Evolutionary conservation across 2,113 vertebrate genomes (phyloP).

Genomic region (Phaetusa simplex): DNA sequence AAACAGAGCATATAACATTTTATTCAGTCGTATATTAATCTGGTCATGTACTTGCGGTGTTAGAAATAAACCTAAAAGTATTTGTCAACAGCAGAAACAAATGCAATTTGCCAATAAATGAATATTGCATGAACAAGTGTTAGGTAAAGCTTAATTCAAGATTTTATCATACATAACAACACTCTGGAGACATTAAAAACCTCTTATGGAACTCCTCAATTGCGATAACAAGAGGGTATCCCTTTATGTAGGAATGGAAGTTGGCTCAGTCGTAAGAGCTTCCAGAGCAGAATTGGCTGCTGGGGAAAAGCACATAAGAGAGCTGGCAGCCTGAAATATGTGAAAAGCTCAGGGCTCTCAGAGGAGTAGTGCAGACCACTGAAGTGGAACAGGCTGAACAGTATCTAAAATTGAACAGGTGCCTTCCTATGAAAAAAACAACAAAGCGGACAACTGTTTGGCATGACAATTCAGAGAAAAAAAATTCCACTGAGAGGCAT

Average conservation of each 20-base stretch:
- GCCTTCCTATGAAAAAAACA: slow-evolving; percentile 20
- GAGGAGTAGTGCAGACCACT: slow-evolving; percentile 21
- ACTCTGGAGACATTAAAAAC: slow-evolving; percentile 45
- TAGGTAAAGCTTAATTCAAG: slow-evolving; percentile 55
- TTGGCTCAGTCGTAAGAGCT: slow-evolving; percentile 6
- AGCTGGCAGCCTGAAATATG: slow-evolving; percentile 47
- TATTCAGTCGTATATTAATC: slow-evolving; percentile 15
- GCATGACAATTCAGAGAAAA: not conserved
- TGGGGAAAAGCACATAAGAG: slow-evolving; percentile 39
- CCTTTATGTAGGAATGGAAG: slow-evolving; percentile 51
- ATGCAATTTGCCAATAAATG: slow-evolving; percentile 5
- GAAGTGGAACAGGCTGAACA: slow-evolving; percentile 49
- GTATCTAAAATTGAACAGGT: slow-evolving; percentile 61
- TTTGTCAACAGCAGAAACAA: slow-evolving; percentile 18
- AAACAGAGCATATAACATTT: not conserved
- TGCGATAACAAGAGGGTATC: slow-evolving; percentile 46
- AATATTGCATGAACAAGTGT: slow-evolving; percentile 52
- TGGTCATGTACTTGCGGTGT: not conserved
- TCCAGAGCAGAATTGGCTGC: slow-evolving; percentile 32
- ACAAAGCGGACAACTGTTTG: not conserved
- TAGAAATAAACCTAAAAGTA: slow-evolving; percentile 23
- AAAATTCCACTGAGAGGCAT: not conserved
- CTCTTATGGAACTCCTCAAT: slow-evolving; percentile 36
- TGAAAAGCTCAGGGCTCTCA: slow-evolving; percentile 3
- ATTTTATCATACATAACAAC: slow-evolving; percentile 29